Conservation (phyloP, 1,140 invertebrate genomes). For the Drosophila bipectinata region DNA sequence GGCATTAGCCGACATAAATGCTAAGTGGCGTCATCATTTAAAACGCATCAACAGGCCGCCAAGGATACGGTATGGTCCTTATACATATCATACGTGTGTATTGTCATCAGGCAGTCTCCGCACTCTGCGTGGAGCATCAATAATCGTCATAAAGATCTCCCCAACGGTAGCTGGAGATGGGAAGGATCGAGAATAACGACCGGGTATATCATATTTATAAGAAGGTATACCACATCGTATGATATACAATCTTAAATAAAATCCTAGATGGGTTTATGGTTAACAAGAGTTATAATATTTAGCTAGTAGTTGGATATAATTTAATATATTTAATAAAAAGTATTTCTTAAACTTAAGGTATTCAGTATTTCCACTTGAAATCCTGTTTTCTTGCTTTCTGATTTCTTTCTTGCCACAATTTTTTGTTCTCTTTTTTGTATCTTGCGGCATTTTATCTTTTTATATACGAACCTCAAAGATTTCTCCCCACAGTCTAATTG, state of each 20-base stretch:
- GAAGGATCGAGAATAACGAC: neutral
- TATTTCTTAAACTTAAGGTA: neutral
- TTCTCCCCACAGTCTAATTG: conserved; percentile 74
- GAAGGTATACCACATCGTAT: too few relatives aligned
- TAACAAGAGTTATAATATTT: too few relatives aligned
- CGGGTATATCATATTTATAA: neutral
- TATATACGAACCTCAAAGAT: conserved; percentile 45
- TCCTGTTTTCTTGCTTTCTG: conserved; percentile 20
- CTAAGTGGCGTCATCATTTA: conserved; percentile 83
- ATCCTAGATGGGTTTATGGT: too few relatives aligned
- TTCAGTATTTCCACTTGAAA: neutral
- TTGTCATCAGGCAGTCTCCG: conserved; percentile 59
- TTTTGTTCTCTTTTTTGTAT: conserved; percentile 28
- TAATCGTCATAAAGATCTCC: conserved; percentile 73
- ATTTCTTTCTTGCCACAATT: conserved; percentile 17
- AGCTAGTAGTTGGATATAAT: too few relatives aligned
- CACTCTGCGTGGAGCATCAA: conserved; percentile 58
- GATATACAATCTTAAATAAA: too few relatives aligned
- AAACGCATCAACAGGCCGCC: conserved; percentile 80
- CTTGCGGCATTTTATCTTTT: conserved; percentile 49
- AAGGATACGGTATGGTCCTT: conserved; percentile 61
- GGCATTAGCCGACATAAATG: conserved; percentile 81
- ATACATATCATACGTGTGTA: conserved; percentile 30
- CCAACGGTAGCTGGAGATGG: conserved; percentile 60
- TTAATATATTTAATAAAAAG: too few relatives aligned